These are phyloP conservation scores for Lordiphosa stackelbergi DNA, from an alignment of 1,140 invertebrate species.

Conservation along the genomic window DNA sequence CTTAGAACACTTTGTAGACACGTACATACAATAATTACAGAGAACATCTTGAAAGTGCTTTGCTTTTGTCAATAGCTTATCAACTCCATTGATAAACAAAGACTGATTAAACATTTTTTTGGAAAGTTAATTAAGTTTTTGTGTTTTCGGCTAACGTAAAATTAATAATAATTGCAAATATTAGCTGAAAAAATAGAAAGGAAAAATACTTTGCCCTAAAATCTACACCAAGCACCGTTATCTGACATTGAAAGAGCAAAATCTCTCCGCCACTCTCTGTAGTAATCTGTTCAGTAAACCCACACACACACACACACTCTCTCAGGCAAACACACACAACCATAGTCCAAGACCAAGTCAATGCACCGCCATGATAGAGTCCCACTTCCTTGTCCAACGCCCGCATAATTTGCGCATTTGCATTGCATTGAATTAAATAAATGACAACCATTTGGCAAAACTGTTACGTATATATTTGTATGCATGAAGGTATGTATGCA, in stretches of 20 bases:
- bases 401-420: constrained; percentile 42
- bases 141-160: constrained; percentile 10
- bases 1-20: no score
- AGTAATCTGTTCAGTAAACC: background rate
- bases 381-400: constrained; percentile 17
- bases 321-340: background rate
- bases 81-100: no score
- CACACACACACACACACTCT: background rate
- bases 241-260: constrained; percentile 6
- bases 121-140: constrained; percentile 1
- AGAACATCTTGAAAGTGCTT: no score
- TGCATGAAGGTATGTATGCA: no score
- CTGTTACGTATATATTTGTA: background rate
- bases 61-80: no score
- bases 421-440: constrained; percentile 23
- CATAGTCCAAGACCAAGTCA: constrained; percentile 18
- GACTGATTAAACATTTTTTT: no score
- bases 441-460: background rate
- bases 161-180: constrained; percentile 37
- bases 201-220: constrained; percentile 3
- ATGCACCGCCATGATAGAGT: constrained; percentile 32
- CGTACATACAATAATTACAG: no score
- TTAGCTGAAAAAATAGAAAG: constrained; percentile 13
- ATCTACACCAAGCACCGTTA: constrained; percentile 21
- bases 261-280: constrained; percentile 5